Evolutionary conservation across 2,113 vertebrate species (phyloP).

Genomic region (Lethenteron camtschaticum): DNA sequence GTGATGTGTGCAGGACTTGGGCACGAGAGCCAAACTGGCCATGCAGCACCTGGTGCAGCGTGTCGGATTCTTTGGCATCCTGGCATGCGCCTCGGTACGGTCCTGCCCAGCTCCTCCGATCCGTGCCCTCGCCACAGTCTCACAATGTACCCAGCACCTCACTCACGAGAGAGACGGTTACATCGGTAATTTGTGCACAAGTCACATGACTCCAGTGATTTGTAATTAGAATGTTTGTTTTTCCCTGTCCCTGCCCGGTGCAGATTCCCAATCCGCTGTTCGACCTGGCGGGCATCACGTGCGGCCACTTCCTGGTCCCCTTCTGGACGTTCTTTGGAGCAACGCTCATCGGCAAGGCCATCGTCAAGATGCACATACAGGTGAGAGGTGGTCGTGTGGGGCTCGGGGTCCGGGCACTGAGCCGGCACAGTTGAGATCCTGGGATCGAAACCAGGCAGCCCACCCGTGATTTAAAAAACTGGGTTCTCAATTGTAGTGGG

Average conservation of each 20-base stretch:
- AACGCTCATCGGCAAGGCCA: constrained; percentile 76
- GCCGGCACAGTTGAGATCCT: too few species aligned
- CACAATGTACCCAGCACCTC: neutral
- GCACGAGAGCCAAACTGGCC: constrained; percentile 62
- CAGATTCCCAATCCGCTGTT: constrained; percentile 74
- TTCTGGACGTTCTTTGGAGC: constrained; percentile 95
- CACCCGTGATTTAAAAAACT: too few species aligned
- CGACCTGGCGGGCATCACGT: constrained; percentile 77
- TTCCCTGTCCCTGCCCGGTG: neutral
- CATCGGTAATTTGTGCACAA: neutral
- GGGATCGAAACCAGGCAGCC: too few species aligned
- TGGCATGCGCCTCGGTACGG: constrained; percentile 83
- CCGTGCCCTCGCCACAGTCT: too few species aligned
- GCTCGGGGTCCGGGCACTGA: too few species aligned
- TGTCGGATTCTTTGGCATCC: constrained; percentile 81
- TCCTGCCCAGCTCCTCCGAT: neutral
- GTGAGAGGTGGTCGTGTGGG: constrained; percentile 23
- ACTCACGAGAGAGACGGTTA: neutral
- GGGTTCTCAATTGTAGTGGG: too few species aligned
- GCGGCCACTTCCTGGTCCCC: constrained; percentile 62
- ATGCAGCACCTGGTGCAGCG: constrained; percentile 90
- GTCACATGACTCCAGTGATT: neutral
- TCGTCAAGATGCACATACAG: constrained; percentile 97
- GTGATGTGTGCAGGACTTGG: constrained; percentile 44
- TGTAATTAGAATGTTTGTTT: neutral